A percentile compares a stretch with the other conserved stretches of the same genome.
These are phyloP conservation scores for Scatophagus argus DNA, from an alignment of 2,113 vertebrate species.

Conservation along the genomic window DNA sequence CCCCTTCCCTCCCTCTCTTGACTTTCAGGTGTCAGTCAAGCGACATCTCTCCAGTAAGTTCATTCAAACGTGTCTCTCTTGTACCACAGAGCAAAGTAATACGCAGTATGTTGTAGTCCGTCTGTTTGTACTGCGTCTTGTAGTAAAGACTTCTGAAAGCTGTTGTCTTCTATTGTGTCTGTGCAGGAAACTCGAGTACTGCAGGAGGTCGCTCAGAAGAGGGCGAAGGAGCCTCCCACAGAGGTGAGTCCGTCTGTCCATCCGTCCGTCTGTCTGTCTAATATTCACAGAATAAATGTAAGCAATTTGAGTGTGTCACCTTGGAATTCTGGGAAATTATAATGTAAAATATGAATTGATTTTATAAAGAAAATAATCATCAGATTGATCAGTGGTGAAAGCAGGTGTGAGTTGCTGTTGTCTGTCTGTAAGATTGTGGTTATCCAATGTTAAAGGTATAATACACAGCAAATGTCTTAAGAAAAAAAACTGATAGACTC, in stretches of 20 bases:
- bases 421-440: neutral
- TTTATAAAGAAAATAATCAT: neutral
- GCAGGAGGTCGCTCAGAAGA: conserved; percentile 77
- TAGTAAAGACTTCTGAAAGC: neutral
- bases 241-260: conserved; percentile 71
- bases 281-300: too few relatives aligned
- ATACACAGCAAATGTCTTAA: too few relatives aligned
- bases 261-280: neutral
- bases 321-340: too few relatives aligned
- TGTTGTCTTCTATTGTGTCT: neutral
- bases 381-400: neutral
- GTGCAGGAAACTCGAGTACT: conserved; percentile 78
- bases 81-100: fast-evolving
- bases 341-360: neutral
- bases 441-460: neutral
- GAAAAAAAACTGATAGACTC: too few relatives aligned
- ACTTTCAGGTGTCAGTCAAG: conserved; percentile 86
- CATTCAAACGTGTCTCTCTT: neutral
- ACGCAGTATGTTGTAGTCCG: neutral
- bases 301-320: too few relatives aligned
- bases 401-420: neutral
- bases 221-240: conserved; percentile 64
- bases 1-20: too few relatives aligned
- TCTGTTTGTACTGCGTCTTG: neutral
- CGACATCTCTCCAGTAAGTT: conserved; percentile 89